These are phyloP conservation scores for Diplazon laetatorius DNA, from an alignment of 2,888 invertebrate genomes.

Conservation along the genomic window DNA sequence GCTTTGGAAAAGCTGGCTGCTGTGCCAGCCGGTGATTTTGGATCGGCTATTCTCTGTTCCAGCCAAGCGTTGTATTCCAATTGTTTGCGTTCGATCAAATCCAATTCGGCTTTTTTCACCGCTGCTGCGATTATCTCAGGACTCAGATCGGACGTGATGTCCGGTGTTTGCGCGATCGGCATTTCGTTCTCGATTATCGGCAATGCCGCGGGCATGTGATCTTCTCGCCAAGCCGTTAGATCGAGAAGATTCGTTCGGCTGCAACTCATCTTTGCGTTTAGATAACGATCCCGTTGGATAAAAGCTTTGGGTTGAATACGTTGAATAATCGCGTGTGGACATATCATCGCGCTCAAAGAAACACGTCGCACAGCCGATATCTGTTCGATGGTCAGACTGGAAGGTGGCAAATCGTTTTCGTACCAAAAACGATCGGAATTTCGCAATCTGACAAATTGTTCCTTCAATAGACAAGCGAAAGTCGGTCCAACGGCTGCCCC, in stretches of 20 bases:
- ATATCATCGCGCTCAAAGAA: constrained; percentile 90
- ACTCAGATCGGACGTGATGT: constrained; percentile 86
- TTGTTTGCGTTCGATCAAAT: constrained; percentile 89
- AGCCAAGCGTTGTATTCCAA: constrained; percentile 93
- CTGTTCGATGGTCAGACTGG: constrained; percentile 90
- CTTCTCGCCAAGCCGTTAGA: constrained; percentile 88
- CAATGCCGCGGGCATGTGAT: constrained; percentile 71
- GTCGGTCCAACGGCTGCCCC: constrained; percentile 95
- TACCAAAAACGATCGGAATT: constrained; percentile 97
- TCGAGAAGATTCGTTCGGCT: constrained; percentile 88
- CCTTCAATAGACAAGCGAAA: constrained; percentile 92
- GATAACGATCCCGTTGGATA: constrained; percentile 92
- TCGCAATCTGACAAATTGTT: constrained; percentile 92
- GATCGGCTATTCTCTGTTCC: constrained; percentile 85
- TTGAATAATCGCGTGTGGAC: constrained; percentile 88
- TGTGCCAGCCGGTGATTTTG: constrained; percentile 92
- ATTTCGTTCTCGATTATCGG: constrained; percentile 77
- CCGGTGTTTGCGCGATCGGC: constrained; percentile 51
- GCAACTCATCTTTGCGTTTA: constrained; percentile 90
- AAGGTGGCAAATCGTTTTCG: constrained; percentile 96
- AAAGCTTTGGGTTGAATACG: constrained; percentile 94
- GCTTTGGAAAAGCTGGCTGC: constrained; percentile 96
- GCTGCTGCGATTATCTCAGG: constrained; percentile 90
- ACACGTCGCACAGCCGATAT: constrained; percentile 91
- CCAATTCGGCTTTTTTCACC: constrained; percentile 90